Evolutionary conservation across 2,113 vertebrate genomes (phyloP).

Genomic region (Pionites leucogaster): DNA sequence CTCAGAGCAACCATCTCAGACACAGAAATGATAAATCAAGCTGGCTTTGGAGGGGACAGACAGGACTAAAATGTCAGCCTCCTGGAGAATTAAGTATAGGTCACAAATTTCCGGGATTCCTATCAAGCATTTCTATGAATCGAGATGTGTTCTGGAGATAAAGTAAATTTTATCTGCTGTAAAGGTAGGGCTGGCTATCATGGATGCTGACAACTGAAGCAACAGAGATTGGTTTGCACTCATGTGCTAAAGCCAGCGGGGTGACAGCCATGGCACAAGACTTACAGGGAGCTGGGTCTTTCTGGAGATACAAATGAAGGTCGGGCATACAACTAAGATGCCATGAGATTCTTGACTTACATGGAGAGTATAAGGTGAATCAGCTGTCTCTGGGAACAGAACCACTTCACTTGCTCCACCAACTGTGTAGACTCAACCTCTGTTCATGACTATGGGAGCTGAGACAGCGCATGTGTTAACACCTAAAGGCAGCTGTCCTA

Average conservation of each 20-base stretch:
- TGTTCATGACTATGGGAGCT: not conserved
- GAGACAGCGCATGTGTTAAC: not conserved
- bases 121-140: not conserved
- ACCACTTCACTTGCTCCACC: not conserved
- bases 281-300: not conserved
- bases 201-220: not conserved
- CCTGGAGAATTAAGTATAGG: not conserved
- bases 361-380: not conserved
- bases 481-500: not conserved
- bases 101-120: not conserved
- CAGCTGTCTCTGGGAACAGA: not conserved
- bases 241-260: not conserved
- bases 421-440: not conserved
- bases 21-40: not conserved
- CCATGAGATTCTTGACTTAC: not conserved
- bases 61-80: not conserved
- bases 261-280: not conserved
- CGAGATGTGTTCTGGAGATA: not conserved
- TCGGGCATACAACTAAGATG: not conserved
- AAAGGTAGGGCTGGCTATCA: not conserved
- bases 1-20: not conserved
- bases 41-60: not conserved
- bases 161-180: not conserved
- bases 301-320: not conserved
- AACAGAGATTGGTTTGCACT: not conserved